Conservation (phyloP, 2,113 vertebrate genomes). For the Pogonocichla stellata region DNA sequence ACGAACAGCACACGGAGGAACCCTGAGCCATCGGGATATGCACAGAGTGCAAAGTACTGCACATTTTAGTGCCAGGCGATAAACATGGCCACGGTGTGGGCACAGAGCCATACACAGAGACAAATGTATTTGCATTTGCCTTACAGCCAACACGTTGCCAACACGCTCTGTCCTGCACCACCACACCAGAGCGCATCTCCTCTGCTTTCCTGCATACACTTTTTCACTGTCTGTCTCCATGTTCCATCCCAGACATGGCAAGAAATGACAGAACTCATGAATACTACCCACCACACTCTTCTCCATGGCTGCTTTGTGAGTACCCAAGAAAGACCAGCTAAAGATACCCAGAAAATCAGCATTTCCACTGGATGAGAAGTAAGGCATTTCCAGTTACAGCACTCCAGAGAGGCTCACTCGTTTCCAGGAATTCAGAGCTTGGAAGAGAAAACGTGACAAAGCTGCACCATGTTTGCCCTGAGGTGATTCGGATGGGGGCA, state of each 20-base stretch:
- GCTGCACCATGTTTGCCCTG: neutral
- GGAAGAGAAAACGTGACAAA: neutral
- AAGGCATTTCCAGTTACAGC: neutral
- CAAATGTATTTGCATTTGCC: neutral
- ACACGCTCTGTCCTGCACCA: neutral
- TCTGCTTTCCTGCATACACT: fast-evolving
- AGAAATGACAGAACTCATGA: neutral
- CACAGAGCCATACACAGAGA: neutral
- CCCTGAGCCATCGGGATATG: fast-evolving
- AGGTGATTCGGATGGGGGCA: neutral
- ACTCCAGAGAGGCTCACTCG: neutral
- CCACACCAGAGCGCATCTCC: neutral
- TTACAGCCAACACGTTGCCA: neutral
- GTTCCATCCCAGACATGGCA: neutral
- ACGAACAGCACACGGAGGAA: neutral
- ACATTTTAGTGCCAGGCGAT: fast-evolving
- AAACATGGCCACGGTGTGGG: fast-evolving
- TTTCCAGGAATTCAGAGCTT: neutral
- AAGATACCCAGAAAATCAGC: neutral
- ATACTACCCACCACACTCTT: neutral
- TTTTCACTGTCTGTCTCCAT: fast-evolving
- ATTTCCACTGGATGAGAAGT: neutral
- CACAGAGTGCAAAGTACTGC: fast-evolving
- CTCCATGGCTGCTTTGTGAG: neutral
- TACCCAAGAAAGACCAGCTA: neutral